phyloP scores from a whole-genome alignment of 2,888 invertebrate genomes.

The Spialia ferax region DNA sequence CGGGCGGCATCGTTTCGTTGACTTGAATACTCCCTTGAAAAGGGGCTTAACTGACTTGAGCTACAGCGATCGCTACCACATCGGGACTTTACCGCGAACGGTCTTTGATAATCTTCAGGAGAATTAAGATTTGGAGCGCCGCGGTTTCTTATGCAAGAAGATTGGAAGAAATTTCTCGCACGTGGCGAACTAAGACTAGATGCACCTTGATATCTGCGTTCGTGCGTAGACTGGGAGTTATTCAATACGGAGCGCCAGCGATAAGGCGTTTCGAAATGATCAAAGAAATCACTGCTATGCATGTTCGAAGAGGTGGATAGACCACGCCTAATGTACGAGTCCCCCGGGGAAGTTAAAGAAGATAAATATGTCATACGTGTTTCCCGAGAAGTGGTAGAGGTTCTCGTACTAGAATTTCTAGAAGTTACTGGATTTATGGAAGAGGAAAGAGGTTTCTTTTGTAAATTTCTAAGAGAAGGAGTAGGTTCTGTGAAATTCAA shows the following conservation, averaged over 20 bases:
- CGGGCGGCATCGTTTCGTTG: background rate
- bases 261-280: background rate
- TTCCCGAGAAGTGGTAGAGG: background rate
- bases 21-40: conserved; percentile 1
- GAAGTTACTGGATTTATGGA: background rate
- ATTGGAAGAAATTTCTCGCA: background rate
- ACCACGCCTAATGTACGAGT: background rate
- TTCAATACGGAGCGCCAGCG: background rate
- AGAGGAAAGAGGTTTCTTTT: background rate
- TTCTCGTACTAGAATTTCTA: background rate
- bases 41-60: background rate
- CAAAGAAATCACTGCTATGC: background rate
- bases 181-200: background rate
- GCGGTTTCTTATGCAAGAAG: background rate
- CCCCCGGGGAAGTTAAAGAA: background rate
- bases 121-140: background rate
- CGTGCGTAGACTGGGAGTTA: background rate
- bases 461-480: background rate
- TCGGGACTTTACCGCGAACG: background rate
- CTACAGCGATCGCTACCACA: background rate
- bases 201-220: background rate
- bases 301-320: background rate
- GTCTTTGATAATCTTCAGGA: background rate
- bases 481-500: background rate
- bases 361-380: background rate